phyloP scores from a whole-genome alignment of 2,888 invertebrate species.

The Brachynemurus nebulosus region DNA sequence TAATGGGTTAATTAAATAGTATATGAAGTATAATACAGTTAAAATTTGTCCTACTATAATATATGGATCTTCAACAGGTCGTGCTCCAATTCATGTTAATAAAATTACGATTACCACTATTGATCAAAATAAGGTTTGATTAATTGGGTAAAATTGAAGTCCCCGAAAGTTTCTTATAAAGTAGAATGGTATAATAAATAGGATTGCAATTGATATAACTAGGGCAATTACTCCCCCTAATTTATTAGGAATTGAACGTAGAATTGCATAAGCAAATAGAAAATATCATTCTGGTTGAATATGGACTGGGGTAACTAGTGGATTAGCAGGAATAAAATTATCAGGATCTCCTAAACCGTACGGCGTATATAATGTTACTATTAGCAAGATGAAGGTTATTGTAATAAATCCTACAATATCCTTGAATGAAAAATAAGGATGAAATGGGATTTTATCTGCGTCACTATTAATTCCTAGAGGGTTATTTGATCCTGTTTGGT shows the following conservation, averaged over 20 bases:
- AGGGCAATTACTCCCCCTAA: slow-evolving; percentile 58
- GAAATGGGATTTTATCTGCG: slow-evolving; percentile 53
- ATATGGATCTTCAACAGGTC: slow-evolving; percentile 53
- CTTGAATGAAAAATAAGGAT: slow-evolving; percentile 49
- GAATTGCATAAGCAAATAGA: slow-evolving; percentile 66
- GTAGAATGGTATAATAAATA: slow-evolving; percentile 44
- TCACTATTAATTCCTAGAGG: slow-evolving; percentile 25
- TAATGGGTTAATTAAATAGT: slow-evolving; percentile 40
- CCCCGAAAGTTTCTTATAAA: slow-evolving; percentile 42
- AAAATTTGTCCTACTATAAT: slow-evolving; percentile 44
- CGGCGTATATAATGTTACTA: slow-evolving; percentile 40
- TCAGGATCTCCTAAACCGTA: slow-evolving; percentile 53
- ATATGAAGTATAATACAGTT: slow-evolving; percentile 43
- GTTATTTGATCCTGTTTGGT: slow-evolving; percentile 5
- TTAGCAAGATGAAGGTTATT: slow-evolving; percentile 36
- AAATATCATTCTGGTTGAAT: slow-evolving; percentile 80
- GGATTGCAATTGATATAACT: slow-evolving; percentile 49
- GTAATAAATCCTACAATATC: slow-evolving; percentile 47
- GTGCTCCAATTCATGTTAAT: slow-evolving; percentile 58
- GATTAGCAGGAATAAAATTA: slow-evolving; percentile 59
- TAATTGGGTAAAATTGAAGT: slow-evolving; percentile 44
- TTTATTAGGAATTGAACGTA: slow-evolving; percentile 70
- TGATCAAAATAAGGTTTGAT: slow-evolving; percentile 45
- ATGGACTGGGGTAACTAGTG: slow-evolving; percentile 53
- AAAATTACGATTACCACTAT: slow-evolving; percentile 40